Base-by-base conservation (phyloP, 2,888 invertebrate species). In the Eupithecia inturbata region DNA sequence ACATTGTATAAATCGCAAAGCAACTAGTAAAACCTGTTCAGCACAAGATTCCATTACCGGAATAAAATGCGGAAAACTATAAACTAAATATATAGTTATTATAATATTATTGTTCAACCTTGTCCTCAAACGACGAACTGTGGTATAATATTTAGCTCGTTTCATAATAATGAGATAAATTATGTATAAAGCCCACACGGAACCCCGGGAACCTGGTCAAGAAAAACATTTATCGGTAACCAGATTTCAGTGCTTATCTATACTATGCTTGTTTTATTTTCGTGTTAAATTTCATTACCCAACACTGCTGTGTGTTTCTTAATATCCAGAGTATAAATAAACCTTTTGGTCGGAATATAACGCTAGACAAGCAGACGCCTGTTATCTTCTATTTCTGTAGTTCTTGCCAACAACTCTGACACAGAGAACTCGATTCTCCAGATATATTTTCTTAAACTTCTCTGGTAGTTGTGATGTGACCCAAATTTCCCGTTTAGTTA, bases 351-450 rank as follows among this genome's bases (percentile, higher is more conserved):
- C 33, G 78, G 68, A 80, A 81, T 78, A 81, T 82, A 57, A 57
- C 77, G 79, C 75, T 79, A 86, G 87, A 86, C 87, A 73, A 75
- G 71, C 82, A 73, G 87, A 83, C 87, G 87, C 85, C 84, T 79
- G 77, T 60, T 63, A 62, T 67, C 53, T 22, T 74, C 68, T 74
- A 74, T 76, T 77, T 77, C 71, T 62, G 41, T 68, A 57, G 22
- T 68, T 57, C 36, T 49, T 57, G 36, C 31, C 4, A 57, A 57
- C 57, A 26, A 26, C 12, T 57, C 26, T 26, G 57, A 26, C 12
- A 57, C 57, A 57, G 26, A 26, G 26, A 57, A 57, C 57, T 57
- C 57, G 53, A 57, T 57, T 57, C 26, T 26, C 26, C 14, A 57
- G 12, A 57, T 57, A 1, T 9, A 45, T 49, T 16, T 49, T n/a